Evolutionary conservation across 2,888 invertebrate genomes (phyloP), one percentile per base, ranked within the genome.

Genomic region (Leptura quadrifasciata): DNA sequence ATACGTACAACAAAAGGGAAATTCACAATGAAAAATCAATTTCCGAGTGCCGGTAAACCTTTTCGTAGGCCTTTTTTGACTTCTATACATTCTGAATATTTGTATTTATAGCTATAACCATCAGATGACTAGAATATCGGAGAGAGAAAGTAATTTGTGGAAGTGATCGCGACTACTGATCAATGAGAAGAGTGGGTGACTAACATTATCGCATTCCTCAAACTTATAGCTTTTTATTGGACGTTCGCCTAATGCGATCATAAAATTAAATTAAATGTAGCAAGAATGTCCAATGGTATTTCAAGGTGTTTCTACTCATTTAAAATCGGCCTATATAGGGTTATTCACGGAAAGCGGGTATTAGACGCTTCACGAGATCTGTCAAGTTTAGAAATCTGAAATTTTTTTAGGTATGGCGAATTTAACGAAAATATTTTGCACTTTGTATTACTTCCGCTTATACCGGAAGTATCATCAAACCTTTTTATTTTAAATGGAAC

Each of bases 1-100:
- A 39, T 35, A 31, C 61, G 71, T 77, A 74, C 79, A 76, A 79
- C 67, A 77, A 76, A 77, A 60, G 69, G 79, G 75, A 79, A 77
- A 79, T 77, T 64, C 64, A 76, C 79, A 77, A 77, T 79, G 76
- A 75, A 77, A 79, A 77, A 77, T 79, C 79, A 79, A 79, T 79
- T 79, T 79, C 74, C 77, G 54, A 69, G 39, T 69, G 69, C 39
- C 69, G 20, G 58, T 58, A n/a, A 35, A 17, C 58, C 35, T 69
- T 58, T 69, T 69, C 58, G 58, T 9, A 4, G 18, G 39, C 63
- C 39, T 58, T 58, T 57, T 69, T 69, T 58, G 52, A 31, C 31
- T 69, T 31, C 54, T 67, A 67, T 67, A 67, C 63, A 39, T 54
- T 55, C 67, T 54, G 67, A 67, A 24, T 54, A 17, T 67, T 67